Percentiles rank a stretch among this genome's conserved stretches.
Evolutionary conservation across 2,888 invertebrate genomes (phyloP).

Genomic region (Gonocerus acuteangulatus): DNA sequence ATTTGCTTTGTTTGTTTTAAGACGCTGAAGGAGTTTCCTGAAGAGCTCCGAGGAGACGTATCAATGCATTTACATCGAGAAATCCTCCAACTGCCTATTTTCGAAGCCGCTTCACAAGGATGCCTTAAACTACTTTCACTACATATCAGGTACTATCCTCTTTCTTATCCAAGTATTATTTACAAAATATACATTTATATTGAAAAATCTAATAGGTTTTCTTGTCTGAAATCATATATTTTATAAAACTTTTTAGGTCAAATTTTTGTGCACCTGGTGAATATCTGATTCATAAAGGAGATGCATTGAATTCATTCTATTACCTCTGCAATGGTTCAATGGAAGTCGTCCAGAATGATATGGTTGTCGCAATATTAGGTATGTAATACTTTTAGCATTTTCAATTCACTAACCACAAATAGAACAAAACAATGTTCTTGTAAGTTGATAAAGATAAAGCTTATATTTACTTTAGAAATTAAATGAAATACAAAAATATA

Average conservation of each 20-base stretch:
- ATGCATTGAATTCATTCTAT: conserved; percentile 86
- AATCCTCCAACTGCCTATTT: conserved; percentile 87
- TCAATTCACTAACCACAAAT: too few species aligned
- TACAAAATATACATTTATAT: too few species aligned
- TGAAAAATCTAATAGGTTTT: too few species aligned
- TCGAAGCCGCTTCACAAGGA: conserved; percentile 89
- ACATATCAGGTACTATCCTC: conserved; percentile 62
- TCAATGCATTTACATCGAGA: conserved; percentile 92
- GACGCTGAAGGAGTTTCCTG: conserved; percentile 93
- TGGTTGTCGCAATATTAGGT: conserved; percentile 96
- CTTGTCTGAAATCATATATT: too few species aligned
- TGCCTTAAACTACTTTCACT: conserved; percentile 85
- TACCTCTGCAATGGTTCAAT: conserved; percentile 94
- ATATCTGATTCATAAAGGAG: conserved; percentile 87
- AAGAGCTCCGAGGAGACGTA: conserved; percentile 89
- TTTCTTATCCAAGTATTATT: too few species aligned
- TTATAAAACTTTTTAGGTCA: too few species aligned
- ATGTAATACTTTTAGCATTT: too few species aligned
- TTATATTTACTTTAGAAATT: too few species aligned
- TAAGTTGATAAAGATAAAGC: too few species aligned
- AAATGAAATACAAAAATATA: too few species aligned
- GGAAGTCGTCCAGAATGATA: conserved; percentile 92
- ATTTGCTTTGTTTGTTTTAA: too few species aligned
- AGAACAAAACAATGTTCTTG: too few species aligned
- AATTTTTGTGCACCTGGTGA: conserved; percentile 96